Conservation (phyloP, 2,113 vertebrate species). For the Trichechus manatus region DNA sequence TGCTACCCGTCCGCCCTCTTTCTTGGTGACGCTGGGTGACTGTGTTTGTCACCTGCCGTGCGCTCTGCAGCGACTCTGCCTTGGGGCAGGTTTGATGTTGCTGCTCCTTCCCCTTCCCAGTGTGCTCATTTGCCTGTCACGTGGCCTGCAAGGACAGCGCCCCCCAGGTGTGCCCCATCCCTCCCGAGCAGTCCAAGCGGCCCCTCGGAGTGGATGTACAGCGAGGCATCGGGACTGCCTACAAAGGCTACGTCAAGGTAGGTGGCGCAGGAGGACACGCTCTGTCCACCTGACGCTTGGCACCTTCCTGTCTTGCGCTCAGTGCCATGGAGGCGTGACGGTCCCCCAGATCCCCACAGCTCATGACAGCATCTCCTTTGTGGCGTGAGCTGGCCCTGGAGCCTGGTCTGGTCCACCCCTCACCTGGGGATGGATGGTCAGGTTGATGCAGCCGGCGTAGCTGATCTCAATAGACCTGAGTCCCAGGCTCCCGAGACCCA, state of each 20-base stretch:
- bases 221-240: constrained; percentile 97
- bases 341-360: rapidly evolving
- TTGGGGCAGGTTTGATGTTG: rapidly evolving
- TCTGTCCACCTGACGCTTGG: too few species aligned
- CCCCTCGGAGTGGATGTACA: constrained; percentile 98
- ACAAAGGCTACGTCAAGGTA: constrained; percentile 98
- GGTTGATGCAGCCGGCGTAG: rapidly evolving
- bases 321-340: rapidly evolving
- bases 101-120: constrained; percentile 83
- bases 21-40: rapidly evolving
- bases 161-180: constrained; percentile 96
- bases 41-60: background rate
- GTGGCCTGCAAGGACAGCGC: constrained; percentile 96
- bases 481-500: too few species aligned
- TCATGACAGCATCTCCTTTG: background rate
- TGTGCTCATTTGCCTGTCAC: constrained; percentile 97
- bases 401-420: background rate
- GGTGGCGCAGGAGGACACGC: background rate
- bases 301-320: too few species aligned
- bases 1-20: rapidly evolving
- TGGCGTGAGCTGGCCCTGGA: rapidly evolving
- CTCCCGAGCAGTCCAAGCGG: constrained; percentile 96
- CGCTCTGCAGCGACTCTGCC: background rate
- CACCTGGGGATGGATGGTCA: background rate
- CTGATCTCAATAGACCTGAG: too few species aligned